A percentile compares a stretch with the other conserved stretches of the same genome.
These are phyloP conservation scores for Adelosebastes latens DNA, from an alignment of 2,797 vertebrate genomes.

Conservation along the genomic window DNA sequence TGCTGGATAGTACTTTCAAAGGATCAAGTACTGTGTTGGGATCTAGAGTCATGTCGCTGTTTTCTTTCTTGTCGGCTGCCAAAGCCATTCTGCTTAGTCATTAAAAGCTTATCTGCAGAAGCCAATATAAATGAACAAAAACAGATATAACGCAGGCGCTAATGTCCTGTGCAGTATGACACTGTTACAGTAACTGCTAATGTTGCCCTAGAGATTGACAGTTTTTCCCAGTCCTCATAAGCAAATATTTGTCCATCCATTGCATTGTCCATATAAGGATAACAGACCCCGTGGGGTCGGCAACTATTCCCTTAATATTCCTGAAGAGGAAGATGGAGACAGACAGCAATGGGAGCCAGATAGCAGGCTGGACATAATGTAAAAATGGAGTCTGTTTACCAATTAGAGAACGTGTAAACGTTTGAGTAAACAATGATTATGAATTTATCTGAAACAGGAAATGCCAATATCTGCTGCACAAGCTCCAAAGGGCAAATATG, in stretches of 20 bases:
- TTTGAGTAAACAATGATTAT: constrained; percentile 70
- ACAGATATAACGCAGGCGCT: constrained; percentile 52
- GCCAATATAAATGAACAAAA: constrained; percentile 66
- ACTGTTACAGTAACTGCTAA: constrained; percentile 41
- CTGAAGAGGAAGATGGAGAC: constrained; percentile 22
- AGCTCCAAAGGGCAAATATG: constrained; percentile 35
- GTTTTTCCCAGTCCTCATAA: constrained; percentile 63
- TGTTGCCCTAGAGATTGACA: constrained; percentile 52
- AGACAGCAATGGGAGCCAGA: constrained; percentile 30
- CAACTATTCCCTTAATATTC: constrained; percentile 17
- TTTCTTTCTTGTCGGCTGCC: constrained; percentile 15
- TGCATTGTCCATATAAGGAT: constrained; percentile 54
- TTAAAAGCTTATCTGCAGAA: constrained; percentile 55
- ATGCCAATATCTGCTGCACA: constrained; percentile 61
- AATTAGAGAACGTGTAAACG: constrained; percentile 59
- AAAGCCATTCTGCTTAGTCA: constrained; percentile 42
- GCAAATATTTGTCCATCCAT: constrained; percentile 69
- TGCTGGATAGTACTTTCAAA: constrained; percentile 6
- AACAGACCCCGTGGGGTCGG: constrained; percentile 52
- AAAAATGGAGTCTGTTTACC: constrained; percentile 26
- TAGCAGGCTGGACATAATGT: constrained; percentile 6
- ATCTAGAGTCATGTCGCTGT: constrained; percentile 12
- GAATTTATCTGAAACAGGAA: constrained; percentile 73
- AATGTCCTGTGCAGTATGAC: constrained; percentile 39
- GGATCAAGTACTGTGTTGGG: constrained; percentile 6